Conservation (phyloP, 2,113 vertebrate species). For the Empidonax traillii region DNA sequence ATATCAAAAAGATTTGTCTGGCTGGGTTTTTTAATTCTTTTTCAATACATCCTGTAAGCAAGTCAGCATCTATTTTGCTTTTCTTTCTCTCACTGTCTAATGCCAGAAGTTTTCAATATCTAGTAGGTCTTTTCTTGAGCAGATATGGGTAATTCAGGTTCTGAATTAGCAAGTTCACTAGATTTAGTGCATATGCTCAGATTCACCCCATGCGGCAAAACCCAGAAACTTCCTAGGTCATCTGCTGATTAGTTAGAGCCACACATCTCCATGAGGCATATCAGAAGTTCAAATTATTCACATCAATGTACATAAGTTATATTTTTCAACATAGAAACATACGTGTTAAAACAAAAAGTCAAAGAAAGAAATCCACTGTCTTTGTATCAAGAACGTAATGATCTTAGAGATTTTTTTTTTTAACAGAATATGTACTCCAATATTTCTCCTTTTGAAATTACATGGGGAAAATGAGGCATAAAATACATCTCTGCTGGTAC, state of each 20-base stretch:
- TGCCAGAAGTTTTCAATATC: neutral
- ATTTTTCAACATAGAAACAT: neutral
- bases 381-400: neutral
- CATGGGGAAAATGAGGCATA: neutral
- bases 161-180: neutral
- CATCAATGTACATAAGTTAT: neutral
- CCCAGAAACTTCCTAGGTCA: neutral
- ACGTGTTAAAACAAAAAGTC: accelerated
- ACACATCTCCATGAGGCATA: neutral
- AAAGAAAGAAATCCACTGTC: neutral
- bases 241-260: neutral
- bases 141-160: neutral
- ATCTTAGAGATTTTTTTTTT: neutral
- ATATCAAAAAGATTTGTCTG: neutral
- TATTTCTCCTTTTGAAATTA: neutral
- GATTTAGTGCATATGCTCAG: neutral
- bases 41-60: neutral
- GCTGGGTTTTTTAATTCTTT: neutral
- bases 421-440: neutral
- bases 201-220: neutral
- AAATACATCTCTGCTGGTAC: neutral
- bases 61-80: neutral
- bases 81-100: neutral
- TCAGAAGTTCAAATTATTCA: neutral
- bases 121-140: neutral